Conservation (phyloP, 1,140 invertebrate genomes). For the Microplitis mediator region DNA sequence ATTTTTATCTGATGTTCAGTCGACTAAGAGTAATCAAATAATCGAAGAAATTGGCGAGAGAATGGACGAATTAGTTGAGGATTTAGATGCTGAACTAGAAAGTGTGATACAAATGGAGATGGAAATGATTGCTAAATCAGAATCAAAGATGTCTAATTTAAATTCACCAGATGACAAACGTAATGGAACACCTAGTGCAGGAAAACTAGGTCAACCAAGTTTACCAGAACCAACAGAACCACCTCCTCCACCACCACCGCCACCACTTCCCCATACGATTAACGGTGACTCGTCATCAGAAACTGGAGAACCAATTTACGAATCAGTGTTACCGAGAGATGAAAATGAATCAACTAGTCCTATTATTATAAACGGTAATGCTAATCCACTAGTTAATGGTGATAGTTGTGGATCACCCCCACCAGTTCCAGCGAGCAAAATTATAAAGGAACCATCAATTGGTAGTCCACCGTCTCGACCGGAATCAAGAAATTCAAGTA, state of each 20-base stretch:
- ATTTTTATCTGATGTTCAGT: slow-evolving; percentile 84
- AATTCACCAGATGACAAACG: slow-evolving; percentile 33
- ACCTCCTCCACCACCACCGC: slow-evolving; percentile 71
- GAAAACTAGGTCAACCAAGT: slow-evolving; percentile 63
- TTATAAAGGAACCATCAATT: slow-evolving; percentile 44
- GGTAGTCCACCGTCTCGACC: slow-evolving; percentile 44
- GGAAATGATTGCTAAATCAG: slow-evolving; percentile 50
- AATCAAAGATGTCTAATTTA: slow-evolving; percentile 47
- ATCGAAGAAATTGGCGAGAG: slow-evolving; percentile 85
- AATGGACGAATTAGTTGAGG: slow-evolving; percentile 82
- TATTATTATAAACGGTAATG: slow-evolving; percentile 48
- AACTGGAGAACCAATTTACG: slow-evolving; percentile 80
- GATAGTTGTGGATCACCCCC: slow-evolving; percentile 65
- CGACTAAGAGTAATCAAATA: slow-evolving; percentile 67
- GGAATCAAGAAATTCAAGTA: slow-evolving; percentile 41
- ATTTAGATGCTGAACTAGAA: slow-evolving; percentile 75
- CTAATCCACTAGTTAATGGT: slow-evolving; percentile 43
- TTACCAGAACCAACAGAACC: slow-evolving; percentile 77
- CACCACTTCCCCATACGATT: slow-evolving; percentile 31
- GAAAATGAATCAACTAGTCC: slow-evolving; percentile 54
- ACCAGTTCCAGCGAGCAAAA: slow-evolving; percentile 51
- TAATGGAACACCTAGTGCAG: slow-evolving; percentile 35
- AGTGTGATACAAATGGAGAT: slow-evolving; percentile 68
- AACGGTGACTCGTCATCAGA: slow-evolving; percentile 51
- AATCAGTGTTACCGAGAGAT: slow-evolving; percentile 76